A percentile compares a stretch with the other conserved stretches of the same genome.
Conservation (phyloP, 2,888 invertebrate species). For the Parapristionchus giblindavisi region DNA sequence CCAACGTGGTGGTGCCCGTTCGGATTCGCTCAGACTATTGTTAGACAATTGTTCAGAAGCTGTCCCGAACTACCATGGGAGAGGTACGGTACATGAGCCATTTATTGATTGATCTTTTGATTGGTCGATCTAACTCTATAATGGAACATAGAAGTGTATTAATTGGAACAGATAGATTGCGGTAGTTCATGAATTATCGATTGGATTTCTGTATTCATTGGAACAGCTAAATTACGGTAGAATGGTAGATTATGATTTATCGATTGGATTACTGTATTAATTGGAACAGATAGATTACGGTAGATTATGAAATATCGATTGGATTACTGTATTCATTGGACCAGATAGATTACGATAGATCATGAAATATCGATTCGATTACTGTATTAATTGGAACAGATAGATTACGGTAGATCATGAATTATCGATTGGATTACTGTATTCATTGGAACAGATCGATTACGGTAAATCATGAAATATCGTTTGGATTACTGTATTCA, state of each 20-base stretch:
- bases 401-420: not conserved
- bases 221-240: not conserved
- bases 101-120: not conserved
- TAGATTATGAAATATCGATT: not conserved
- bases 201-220: not conserved
- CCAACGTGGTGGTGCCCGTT: slow-evolving; percentile 63
- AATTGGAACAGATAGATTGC: no score
- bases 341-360: not conserved
- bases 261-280: not conserved
- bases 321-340: not conserved
- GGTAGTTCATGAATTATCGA: not conserved
- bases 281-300: not conserved
- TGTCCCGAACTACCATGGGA: slow-evolving; percentile 53
- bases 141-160: no score
- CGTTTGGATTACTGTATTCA: not conserved
- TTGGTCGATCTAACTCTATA: no score
- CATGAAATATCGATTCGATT: not conserved
- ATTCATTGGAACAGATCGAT: not conserved
- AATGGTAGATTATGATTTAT: not conserved
- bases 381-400: not conserved
- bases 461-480: not conserved
- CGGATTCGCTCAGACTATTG: slow-evolving; percentile 56
- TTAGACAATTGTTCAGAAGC: slow-evolving; percentile 51
- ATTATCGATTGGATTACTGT: not conserved
- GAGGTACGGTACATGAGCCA: slow-evolving; percentile 42